Evolutionary conservation across 1,140 invertebrate genomes (phyloP).

Genomic region (Caenorhabditis tropicalis): DNA sequence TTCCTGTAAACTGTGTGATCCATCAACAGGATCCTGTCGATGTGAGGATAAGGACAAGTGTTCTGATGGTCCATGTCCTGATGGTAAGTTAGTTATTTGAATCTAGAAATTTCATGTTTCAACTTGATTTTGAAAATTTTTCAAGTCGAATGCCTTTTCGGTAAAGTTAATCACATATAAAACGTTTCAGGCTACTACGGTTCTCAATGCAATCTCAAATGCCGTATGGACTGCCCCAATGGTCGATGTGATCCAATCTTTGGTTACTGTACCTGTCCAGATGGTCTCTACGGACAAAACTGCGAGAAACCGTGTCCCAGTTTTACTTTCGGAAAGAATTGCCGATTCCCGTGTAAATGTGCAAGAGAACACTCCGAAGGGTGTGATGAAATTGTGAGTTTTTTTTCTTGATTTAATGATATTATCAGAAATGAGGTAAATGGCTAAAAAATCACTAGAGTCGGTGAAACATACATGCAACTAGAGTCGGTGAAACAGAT

Average conservation of each 20-base stretch:
- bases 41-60: not conserved
- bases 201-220: constrained; percentile 62
- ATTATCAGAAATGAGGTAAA: no score
- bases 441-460: no score
- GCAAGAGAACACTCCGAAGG: constrained; percentile 58
- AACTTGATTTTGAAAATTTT: no score
- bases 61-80: constrained; percentile 25
- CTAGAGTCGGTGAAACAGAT: no score
- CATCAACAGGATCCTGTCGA: constrained; percentile 3
- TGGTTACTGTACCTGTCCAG: constrained; percentile 84
- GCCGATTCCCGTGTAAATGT: constrained; percentile 64
- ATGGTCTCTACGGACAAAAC: constrained; percentile 82
- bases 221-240: constrained; percentile 64
- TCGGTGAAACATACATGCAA: no score
- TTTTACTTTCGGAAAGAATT: constrained; percentile 65
- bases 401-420: no score
- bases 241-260: constrained; percentile 83
- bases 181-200: constrained; percentile 66
- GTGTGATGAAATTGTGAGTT: constrained; percentile 77
- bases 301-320: constrained; percentile 77
- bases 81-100: not conserved
- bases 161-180: no score
- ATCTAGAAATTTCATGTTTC: no score
- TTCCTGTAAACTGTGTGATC: constrained; percentile 19
- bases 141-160: no score